Conservation (phyloP, 1,140 invertebrate species). For the Rhopalosiphum maidis region DNA sequence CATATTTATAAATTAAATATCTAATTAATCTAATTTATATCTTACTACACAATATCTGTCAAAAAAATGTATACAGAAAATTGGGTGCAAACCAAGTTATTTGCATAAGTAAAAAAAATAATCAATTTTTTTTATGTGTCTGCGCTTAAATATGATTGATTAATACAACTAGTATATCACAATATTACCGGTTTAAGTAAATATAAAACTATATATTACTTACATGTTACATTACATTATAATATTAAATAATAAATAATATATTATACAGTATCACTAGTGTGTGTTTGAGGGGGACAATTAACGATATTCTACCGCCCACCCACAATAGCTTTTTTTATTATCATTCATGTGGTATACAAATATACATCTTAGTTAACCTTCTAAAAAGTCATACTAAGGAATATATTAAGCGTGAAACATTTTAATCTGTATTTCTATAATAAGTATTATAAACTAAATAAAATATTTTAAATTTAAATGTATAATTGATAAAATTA, state of each 20-base stretch:
- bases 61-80: not conserved
- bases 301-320: not conserved
- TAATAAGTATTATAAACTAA: not conserved
- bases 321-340: not conserved
- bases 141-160: not conserved
- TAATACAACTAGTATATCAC: not conserved
- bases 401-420: not conserved
- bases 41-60: not conserved
- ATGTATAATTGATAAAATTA: not conserved
- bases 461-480: not conserved
- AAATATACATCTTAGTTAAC: too few species aligned
- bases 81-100: too few species aligned
- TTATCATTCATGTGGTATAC: not conserved
- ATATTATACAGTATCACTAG: not conserved
- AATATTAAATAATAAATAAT: not conserved
- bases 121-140: too few species aligned
- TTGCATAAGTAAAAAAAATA: too few species aligned
- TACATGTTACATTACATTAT: not conserved
- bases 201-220: not conserved
- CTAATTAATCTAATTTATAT: too few species aligned
- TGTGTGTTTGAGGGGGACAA: not conserved
- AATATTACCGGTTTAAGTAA: not conserved
- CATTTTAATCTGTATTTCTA: not conserved
- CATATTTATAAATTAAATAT: not conserved
- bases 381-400: not conserved